Conservation (phyloP, 2,888 invertebrate genomes). For the Catocala sponsa region DNA sequence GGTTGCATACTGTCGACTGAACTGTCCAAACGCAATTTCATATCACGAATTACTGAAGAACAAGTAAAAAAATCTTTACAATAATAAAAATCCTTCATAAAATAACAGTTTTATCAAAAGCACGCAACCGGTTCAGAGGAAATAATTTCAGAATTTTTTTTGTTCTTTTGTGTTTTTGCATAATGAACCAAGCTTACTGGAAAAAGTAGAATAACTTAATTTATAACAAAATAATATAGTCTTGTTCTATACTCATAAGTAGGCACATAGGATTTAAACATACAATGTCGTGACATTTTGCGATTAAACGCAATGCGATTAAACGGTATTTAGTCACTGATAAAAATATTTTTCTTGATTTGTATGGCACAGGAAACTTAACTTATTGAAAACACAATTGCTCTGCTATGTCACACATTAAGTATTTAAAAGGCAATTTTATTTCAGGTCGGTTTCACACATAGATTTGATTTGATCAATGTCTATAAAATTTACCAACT, state of each 20-base stretch:
- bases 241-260: conserved; percentile 54
- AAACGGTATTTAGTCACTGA: conserved; percentile 34
- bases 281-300: conserved; percentile 41
- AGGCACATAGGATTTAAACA: conserved; percentile 51
- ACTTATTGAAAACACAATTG: conserved; percentile 57
- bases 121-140: conserved; percentile 50
- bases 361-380: conserved; percentile 75
- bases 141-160: conserved; percentile 36
- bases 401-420: conserved; percentile 55
- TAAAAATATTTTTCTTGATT: conserved; percentile 49
- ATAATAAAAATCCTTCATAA: conserved; percentile 24
- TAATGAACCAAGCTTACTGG: conserved; percentile 49
- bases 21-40: conserved; percentile 45
- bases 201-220: conserved; percentile 50
- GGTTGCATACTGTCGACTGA: conserved; percentile 59
- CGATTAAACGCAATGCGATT: conserved; percentile 42
- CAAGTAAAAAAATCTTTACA: conserved; percentile 26
- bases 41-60: conserved; percentile 32
- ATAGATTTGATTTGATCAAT: conserved; percentile 39
- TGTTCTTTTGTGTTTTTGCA: conserved; percentile 40
- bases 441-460: conserved; percentile 38
- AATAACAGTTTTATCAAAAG: conserved; percentile 48
- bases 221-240: conserved; percentile 44
- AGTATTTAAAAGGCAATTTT: conserved; percentile 47
- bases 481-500: conserved; percentile 34